Percentiles rank a stretch among this genome's conserved stretches.
Evolutionary conservation across 1,140 invertebrate species (phyloP).

Genomic region (Lanistes nyassanus): DNA sequence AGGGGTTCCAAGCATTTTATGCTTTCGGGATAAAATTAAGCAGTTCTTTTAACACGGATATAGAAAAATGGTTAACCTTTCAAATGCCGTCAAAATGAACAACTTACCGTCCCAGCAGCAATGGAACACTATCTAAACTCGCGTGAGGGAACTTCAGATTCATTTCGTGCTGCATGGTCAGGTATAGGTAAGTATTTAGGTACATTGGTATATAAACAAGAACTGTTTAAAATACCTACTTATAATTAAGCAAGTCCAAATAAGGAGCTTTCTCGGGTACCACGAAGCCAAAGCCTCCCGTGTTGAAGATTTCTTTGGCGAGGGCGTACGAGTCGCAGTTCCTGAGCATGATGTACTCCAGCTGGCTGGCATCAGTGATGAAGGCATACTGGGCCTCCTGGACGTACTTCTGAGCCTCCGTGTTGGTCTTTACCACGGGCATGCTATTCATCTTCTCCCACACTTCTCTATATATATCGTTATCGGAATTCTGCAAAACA

Average conservation of each 20-base stretch:
- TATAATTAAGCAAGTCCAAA: slow-evolving; percentile 40
- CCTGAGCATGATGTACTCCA: slow-evolving; percentile 44
- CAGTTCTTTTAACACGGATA: too few relatives aligned
- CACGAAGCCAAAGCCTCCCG: slow-evolving; percentile 48
- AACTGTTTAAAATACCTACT: slow-evolving; percentile 34
- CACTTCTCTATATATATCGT: slow-evolving; percentile 40
- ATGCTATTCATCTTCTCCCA: slow-evolving; percentile 40
- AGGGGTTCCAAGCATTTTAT: too few relatives aligned
- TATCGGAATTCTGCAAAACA: slow-evolving; percentile 38
- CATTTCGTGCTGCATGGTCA: too few relatives aligned
- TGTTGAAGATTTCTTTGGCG: slow-evolving; percentile 52
- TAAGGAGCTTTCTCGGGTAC: slow-evolving; percentile 45
- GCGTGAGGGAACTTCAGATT: too few relatives aligned
- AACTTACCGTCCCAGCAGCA: too few relatives aligned
- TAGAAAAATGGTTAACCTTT: too few relatives aligned
- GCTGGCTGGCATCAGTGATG: slow-evolving; percentile 30
- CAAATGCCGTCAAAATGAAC: too few relatives aligned
- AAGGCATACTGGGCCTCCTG: slow-evolving; percentile 17
- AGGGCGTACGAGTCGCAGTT: slow-evolving; percentile 43
- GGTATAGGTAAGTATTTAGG: too few relatives aligned
- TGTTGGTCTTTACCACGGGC: slow-evolving; percentile 36
- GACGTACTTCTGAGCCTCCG: slow-evolving; percentile 36
- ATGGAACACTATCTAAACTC: too few relatives aligned
- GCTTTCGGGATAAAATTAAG: too few relatives aligned
- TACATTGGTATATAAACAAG: too few relatives aligned